Percentiles rank a stretch among this genome's conserved stretches.
Conservation (phyloP, 1,140 invertebrate species). For the Hestina assimilis region DNA sequence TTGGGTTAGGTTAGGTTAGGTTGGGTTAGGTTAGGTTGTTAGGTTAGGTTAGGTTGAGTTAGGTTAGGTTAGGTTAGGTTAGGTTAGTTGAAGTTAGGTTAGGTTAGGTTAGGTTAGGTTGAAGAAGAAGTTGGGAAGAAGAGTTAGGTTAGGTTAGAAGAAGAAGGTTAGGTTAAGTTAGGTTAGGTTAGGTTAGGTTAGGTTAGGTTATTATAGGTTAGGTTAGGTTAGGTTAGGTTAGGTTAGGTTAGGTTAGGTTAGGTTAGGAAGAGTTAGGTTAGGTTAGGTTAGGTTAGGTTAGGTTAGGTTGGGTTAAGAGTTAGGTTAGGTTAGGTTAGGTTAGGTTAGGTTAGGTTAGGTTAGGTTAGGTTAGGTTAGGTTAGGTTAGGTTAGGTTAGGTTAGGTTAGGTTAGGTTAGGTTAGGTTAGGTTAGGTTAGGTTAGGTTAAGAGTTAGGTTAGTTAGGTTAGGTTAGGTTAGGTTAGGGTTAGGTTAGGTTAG, state of each 20-base stretch:
- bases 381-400: constrained; percentile 27
- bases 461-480: no score
- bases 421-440: constrained; percentile 33
- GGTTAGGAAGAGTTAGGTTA: constrained; percentile 44
- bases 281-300: constrained; percentile 31
- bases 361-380: constrained; percentile 25
- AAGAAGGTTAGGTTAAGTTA: no score
- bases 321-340: constrained; percentile 34
- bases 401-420: constrained; percentile 33
- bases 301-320: no score
- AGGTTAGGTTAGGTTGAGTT: no score
- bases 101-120: constrained; percentile 28
- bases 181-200: constrained; percentile 30
- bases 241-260: constrained; percentile 41
- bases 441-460: no score
- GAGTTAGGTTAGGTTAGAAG: no score
- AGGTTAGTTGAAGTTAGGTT: no score
- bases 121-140: no score
- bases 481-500: constrained; percentile 31
- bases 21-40: no score
- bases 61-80: constrained; percentile 36
- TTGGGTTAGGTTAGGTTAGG: constrained; percentile 33
- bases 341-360: constrained; percentile 34
- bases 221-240: constrained; percentile 45
- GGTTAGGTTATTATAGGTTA: no score